Evolutionary conservation across 2,113 vertebrate genomes (phyloP), one percentile per base, ranked within the genome.

Genomic region (Tyrannus savana): DNA sequence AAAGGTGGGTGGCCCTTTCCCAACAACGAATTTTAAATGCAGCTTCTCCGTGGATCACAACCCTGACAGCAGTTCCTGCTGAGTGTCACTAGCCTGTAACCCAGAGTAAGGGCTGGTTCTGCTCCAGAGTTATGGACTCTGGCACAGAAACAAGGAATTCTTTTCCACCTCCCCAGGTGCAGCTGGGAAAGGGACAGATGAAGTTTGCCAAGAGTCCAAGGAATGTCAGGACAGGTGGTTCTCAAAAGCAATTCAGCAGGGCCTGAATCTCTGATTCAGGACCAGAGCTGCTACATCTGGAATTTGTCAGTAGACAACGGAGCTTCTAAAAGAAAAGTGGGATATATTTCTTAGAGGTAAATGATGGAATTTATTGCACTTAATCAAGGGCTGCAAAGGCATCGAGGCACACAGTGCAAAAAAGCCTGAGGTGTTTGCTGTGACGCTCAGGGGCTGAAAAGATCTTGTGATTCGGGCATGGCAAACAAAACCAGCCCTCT

Each of bases 71-170:
- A 50, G 28, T 5, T 58, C 25, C 5, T 7, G 59, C n/a, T 46
- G 14, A 1, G 1, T 55, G 35, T 42, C 19, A 2, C 37, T 27
- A 27, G 14, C 46, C 25, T 35, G 80, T 28, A 88, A 17, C 53
- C 12, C 49, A 19, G 12, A 30, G 49, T 42, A 77, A 55, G 1
- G 6, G 24, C 0, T 58, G n/a, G n/a, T 35, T 77, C 46, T 77
- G 39, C 41, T 62, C 50, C 42, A 58, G 15, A 31, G 28, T 79
- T 80, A 46, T 0, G 19, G n/a, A 42, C 23, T 53, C 39, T 0
- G 0, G 30, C 55, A 55, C 0, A 0, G 50, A 67, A 37, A 68
- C 33, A 41, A 67, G 27, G 41, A 68, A 76, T 76, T 66, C 37
- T 63, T 39, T 87, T 84, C 35, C 49, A 27, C 37, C 1, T 0